Conservation (phyloP, 2,113 vertebrate genomes). For the Hemiscyllium ocellatum region DNA sequence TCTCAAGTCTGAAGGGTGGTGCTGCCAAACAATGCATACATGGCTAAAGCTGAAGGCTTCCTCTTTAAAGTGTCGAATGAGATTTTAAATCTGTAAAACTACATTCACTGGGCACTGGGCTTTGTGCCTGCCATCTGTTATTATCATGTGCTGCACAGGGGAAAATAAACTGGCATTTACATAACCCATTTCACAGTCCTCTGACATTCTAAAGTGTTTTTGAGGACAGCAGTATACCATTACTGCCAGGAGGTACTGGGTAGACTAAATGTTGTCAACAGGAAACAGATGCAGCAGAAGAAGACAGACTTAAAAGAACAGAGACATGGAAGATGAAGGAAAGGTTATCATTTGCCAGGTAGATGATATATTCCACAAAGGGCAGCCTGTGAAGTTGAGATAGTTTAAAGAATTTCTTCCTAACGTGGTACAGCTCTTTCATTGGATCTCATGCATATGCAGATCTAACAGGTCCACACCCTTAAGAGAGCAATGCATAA, state of each 20-base stretch:
- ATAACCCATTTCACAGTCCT: not conserved
- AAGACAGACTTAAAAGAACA: not conserved
- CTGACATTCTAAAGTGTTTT: not conserved
- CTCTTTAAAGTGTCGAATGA: not conserved
- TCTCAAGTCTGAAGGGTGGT: not conserved
- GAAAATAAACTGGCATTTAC: not conserved
- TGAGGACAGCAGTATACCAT: not conserved
- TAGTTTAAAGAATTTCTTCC: not conserved
- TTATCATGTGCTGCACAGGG: not conserved
- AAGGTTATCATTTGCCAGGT: not conserved
- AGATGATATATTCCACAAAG: not conserved
- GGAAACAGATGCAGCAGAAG: not conserved
- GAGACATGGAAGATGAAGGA: not conserved
- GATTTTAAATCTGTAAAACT: not conserved
- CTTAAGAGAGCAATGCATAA: not conserved
- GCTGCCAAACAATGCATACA: not conserved
- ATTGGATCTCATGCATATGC: not conserved
- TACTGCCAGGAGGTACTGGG: not conserved
- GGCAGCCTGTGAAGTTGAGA: not conserved
- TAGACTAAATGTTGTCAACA: not conserved
- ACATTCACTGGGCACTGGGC: not conserved
- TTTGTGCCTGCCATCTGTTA: not conserved
- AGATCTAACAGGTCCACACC: not conserved
- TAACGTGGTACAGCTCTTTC: not conserved
- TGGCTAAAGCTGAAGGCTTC: not conserved